Evolutionary conservation across 2,113 vertebrate species (phyloP), one percentile per base, ranked within the genome.

Genomic region (Passer montanus): DNA sequence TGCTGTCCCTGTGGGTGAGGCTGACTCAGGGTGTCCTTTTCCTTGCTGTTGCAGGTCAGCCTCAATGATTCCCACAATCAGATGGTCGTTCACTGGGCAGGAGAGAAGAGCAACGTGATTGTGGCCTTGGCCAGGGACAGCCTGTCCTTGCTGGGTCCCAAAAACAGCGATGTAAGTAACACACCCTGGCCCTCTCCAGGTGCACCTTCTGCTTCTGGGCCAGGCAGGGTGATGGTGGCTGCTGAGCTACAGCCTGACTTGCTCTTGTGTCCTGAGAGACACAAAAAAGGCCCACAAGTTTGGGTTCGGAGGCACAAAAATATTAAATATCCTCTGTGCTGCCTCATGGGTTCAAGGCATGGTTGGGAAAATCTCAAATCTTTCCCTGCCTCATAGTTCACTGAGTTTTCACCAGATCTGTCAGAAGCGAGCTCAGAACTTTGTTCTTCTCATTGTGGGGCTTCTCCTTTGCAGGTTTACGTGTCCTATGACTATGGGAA

Each of bases 61-160:
- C 98, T 99, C 96, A 99, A 99, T 2, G 99, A 99, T 93, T 99
- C 99, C 53, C 99, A 99, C 95, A 99, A 99, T 94, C 99, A 99
- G 98, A 99, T 99, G 98, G 99, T 99, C 6, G 99, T 99, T 47
- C 99, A 99, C 97, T 99, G 99, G 99, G 99, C 99, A 0, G 99
- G 99, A 81, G 99, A 99, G 98, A 99, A 99, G 95, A 99, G 99
- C 97, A 98, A 99, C 0, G 99, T 99, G 87, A 99, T 99, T 0
- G 99, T 99, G 64, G 99, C 99, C 19, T 95, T 99, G 95, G 99
- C 99, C 78, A 98, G 99, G 82, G 99, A 99, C 97, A 99, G 99
- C 85, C 97, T 98, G 50, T 98, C 98, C 2, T 94, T 99, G 89
- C 96, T 98, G 0, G 98, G 98, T n/a, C 98, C 99, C 85, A 99